Base-by-base conservation (phyloP, 2,113 vertebrate genomes). In the Mystacornis crossleyi region DNA sequence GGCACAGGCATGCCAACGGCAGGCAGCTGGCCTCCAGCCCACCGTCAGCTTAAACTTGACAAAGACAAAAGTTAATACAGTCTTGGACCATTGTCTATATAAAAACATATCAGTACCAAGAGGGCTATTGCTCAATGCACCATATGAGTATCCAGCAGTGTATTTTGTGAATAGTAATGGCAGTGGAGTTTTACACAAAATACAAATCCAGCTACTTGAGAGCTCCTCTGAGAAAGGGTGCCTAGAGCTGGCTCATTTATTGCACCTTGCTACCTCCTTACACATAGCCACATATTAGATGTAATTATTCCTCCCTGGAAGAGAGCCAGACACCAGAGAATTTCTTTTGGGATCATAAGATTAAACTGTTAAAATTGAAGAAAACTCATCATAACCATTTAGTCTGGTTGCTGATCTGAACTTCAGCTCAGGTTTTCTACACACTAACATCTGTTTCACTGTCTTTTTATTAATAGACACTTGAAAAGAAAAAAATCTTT, bases 41-140 rank as follows among this genome's bases (percentile, higher is more conserved):
- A n/a, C 61, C 10, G 7, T 19, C 66, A 83, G 74, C 60, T 77
- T 88, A 67, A 89, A 45, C 79, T 13, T 86, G 62, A 82, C 54
- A 53, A 73, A 95, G 92, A 36, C 14, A 80, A 29, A 92, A 95
- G 50, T 62, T 77, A 80, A 86, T 62, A 69, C 33, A 43, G 26
- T 62, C 43, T 77, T 81, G 42, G 40, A 58, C 36, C 1, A 0
- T 13, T 81, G 50, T 47, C 92, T 77, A 17, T 40, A 65, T 50
- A 83, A 86, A 90, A 86, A 66, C 3, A 0, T 14, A 45, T 17
- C 53, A 47, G 47, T 61, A 73, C 11, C 75, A 66, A 34, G 16
- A 84, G 38, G 29, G 24, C 38, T 90, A 51, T 50, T 66, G 80
- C 16, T 69, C 47, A 81, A 9, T 18, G 95, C 31, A 48, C 8